A percentile compares a stretch with the other conserved stretches of the same genome.
These are phyloP conservation scores for Ischnura elegans DNA, from an alignment of 2,888 invertebrate species.

Conservation along the genomic window DNA sequence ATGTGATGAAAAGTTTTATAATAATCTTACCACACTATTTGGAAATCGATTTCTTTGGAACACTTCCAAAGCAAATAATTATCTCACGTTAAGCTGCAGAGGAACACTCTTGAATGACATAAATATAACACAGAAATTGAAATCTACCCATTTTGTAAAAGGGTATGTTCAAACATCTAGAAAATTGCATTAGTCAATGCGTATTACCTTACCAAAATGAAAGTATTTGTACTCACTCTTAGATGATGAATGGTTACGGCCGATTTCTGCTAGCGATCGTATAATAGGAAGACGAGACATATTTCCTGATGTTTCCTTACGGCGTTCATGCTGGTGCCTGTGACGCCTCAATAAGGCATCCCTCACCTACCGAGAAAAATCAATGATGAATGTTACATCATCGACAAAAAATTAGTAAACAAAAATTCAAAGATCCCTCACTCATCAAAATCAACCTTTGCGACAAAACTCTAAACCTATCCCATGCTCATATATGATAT, in stretches of 20 bases:
- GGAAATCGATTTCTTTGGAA: no score
- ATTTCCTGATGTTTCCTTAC: constrained; percentile 82
- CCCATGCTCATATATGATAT: no score
- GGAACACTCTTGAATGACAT: background rate
- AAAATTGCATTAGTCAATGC: background rate
- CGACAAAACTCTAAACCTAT: no score
- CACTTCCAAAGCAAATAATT: no score
- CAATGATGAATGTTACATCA: background rate
- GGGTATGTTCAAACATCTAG: background rate
- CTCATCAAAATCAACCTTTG: no score
- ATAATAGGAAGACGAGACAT: constrained; percentile 92
- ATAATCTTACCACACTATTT: no score
- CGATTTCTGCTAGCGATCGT: constrained; percentile 97
- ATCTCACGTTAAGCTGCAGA: background rate
- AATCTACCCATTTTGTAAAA: background rate
- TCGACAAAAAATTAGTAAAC: background rate
- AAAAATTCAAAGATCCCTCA: no score
- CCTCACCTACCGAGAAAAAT: constrained; percentile 78
- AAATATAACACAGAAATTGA: background rate
- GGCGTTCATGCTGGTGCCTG: constrained; percentile 93
- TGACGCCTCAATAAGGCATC: constrained; percentile 93
- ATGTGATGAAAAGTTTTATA: no score
- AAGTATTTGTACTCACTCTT: constrained; percentile 88
- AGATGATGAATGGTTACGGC: constrained; percentile 95
- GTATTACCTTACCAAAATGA: background rate